Evolutionary conservation across 2,113 vertebrate genomes (phyloP), one percentile per base, ranked within the genome.

Genomic region (Pyxicephalus adspersus): DNA sequence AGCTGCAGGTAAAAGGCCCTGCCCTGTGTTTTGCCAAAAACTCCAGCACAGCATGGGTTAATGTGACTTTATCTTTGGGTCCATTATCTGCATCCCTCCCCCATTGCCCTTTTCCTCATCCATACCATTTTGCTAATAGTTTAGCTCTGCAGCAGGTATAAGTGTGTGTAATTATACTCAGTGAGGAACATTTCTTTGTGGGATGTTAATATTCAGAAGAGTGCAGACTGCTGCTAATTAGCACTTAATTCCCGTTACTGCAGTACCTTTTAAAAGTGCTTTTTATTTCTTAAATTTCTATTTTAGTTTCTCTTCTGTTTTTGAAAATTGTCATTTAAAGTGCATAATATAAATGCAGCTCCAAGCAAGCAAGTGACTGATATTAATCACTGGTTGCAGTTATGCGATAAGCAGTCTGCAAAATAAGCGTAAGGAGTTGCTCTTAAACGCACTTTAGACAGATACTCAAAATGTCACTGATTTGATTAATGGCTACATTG

Each of bases 1-100:
- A 97, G 84, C 86, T 99, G 85, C 97, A 99, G 97, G 98, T 99
- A 84, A 54, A 76, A 4, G 15, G 16, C 11, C 29, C 54, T 31
- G 34, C 28, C 16, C 34, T 19, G 5, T 18, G 50, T 11, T 23
- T 19, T 50, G 7, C 6, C 19, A 50, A 38, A 23, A 31, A 45
- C 65, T 16, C 45, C 19, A 19, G 65, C 57, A 31, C 13, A 31
- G 28, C 31, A 11, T 8, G 80, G 38, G 80, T 82, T 75, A 73
- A 74, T 20, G 16, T 7, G 26, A 61, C 16, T 5, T 16, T 63
- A 22, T n/a, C 7, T 16, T 18, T 5, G 16, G 55, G 8, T 23
- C 77, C 45, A 38, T 52, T 60, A 72, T 72, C 58, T 23, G 34
- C n/a, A 22, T 22, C 57, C 11, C 20, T 17, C 23, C 70, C 28